Base-by-base conservation (phyloP, 2,113 vertebrate genomes). In the Pionites leucogaster region DNA sequence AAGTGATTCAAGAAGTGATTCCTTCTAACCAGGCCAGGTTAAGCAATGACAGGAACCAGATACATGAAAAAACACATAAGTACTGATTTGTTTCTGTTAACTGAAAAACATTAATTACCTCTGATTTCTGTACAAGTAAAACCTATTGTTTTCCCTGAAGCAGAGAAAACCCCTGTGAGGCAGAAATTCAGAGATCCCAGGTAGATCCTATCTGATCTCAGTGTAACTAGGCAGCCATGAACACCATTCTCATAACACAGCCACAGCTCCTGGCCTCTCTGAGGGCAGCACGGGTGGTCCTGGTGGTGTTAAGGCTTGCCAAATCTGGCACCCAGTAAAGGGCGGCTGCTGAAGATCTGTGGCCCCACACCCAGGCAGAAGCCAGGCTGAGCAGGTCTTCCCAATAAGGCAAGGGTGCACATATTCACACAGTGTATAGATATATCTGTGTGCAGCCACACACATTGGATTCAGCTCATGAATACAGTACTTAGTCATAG, bases 251-350 rank as follows among this genome's bases (percentile, higher is more conserved):
- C 7, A 11, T 17, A 64, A 35, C 24, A 6, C 3, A 0, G 31
- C 13, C 39, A 27, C 17, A 41, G 28, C 6, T 60, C 35, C 46
- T 17, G 19, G 52, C 24, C 27, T 37, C 60, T 53, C 31, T 2
- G 0, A 77, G 28, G 52, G 17, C 35, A 62, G 23, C 52, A n/a
- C 7, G 1, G 13, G 8, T n/a, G 6, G 12, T 35, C 17, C 13
- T 2, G 0, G 15, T 0, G 2, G 41, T 7, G 33, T 15, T 53
- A 78, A 71, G n/a, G 31, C 18, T 76, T 10, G 1, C 17, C 1
- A 0, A 77, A 42, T 33, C 44, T 49, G 46, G 8, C 2, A 0
- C 14, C 10, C 0, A 1, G 6, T 6, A 49, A 17, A 50, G 63
- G 23, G 17, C 55, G 13, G 52, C 28, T 57, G 46, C 6, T 0